phyloP scores from a whole-genome alignment of 2,113 vertebrate species.

The Struthidea cinerea region DNA sequence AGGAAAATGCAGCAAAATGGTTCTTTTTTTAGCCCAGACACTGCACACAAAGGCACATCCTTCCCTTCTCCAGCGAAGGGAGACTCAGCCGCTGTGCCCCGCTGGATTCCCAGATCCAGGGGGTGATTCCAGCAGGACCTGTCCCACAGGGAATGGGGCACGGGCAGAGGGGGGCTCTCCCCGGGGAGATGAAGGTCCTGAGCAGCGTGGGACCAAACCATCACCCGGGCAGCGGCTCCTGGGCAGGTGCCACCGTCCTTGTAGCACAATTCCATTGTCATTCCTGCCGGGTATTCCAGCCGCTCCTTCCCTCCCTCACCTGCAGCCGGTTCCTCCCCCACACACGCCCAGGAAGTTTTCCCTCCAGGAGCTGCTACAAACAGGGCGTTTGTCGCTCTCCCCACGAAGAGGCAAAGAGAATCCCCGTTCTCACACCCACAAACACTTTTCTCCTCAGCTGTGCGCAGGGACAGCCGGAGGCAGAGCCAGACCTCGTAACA shows the following conservation, averaged over 20 bases:
- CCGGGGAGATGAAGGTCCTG: fast-evolving
- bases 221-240: fast-evolving
- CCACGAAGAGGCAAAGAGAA: neutral
- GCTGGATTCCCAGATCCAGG: fast-evolving
- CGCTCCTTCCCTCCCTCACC: neutral
- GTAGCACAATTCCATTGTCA: neutral
- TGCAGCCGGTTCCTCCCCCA: neutral
- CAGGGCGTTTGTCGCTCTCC: neutral
- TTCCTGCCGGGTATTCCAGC: neutral
- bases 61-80: neutral
- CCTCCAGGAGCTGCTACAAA: neutral
- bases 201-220: fast-evolving
- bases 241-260: fast-evolving
- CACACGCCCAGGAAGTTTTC: neutral
- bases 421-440: neutral
- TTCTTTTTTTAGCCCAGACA: neutral
- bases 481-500: neutral
- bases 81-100: fast-evolving
- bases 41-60: neutral
- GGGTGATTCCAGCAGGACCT: fast-evolving
- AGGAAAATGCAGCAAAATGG: neutral
- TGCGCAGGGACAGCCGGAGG: neutral
- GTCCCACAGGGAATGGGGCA: fast-evolving
- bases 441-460: neutral
- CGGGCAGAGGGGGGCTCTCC: fast-evolving